phyloP scores from a whole-genome alignment of 53 echinoderm and acorn worm genomes.

The Antedon mediterranea region DNA sequence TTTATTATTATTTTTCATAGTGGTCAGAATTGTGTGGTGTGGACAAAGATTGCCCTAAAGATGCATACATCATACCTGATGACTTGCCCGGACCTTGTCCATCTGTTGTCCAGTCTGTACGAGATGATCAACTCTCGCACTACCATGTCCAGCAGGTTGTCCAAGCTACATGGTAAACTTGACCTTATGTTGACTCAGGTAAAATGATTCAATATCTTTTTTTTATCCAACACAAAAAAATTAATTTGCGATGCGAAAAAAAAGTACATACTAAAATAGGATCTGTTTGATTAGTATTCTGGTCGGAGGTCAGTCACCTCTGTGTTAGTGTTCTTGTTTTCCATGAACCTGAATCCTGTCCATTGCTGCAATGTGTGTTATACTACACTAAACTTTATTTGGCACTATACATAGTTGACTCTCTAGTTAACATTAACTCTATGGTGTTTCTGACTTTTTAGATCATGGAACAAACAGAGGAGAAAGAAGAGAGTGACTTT shows the following conservation, averaged over 20 bases:
- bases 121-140: constrained; percentile 85
- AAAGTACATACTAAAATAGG: too few relatives aligned
- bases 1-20: constrained; percentile 18
- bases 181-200: constrained; percentile 95
- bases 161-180: constrained; percentile 63
- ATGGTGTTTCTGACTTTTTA: constrained; percentile 1
- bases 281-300: too few relatives aligned
- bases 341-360: background rate
- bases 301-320: background rate
- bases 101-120: constrained; percentile 50
- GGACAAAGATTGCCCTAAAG: constrained; percentile 57
- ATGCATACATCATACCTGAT: constrained; percentile 86
- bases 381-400: background rate
- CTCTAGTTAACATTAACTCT: too few relatives aligned
- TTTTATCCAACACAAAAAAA: too few relatives aligned
- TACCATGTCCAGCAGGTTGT: constrained; percentile 30
- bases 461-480: constrained; percentile 39
- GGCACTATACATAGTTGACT: background rate
- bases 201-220: background rate
- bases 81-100: constrained; percentile 64
- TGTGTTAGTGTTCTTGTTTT: background rate
- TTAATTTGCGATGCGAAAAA: too few relatives aligned
- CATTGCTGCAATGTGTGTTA: background rate
- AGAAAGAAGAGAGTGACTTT: constrained; percentile 26
- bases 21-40: constrained; percentile 40